A percentile compares a stretch with the other conserved stretches of the same genome.
phyloP scores from a whole-genome alignment of 2,888 invertebrate species.

The Aleiodes alternator region DNA sequence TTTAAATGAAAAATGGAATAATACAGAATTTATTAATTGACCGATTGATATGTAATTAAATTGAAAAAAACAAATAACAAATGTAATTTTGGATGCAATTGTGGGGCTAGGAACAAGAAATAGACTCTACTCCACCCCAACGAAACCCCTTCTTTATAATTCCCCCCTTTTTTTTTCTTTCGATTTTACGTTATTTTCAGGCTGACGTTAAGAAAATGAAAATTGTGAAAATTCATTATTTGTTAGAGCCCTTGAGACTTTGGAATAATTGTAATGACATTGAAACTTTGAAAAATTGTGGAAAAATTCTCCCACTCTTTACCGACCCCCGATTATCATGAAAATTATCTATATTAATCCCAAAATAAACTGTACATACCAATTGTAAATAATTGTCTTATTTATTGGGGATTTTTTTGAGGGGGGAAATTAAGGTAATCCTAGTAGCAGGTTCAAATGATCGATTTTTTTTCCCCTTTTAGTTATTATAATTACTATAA shows the following conservation, averaged over 20 bases:
- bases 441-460: too few species aligned
- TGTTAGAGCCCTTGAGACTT: constrained; percentile 40
- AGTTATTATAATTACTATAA: too few species aligned
- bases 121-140: constrained; percentile 64
- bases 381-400: constrained; percentile 55
- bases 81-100: constrained; percentile 60
- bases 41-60: constrained; percentile 60
- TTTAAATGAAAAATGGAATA: constrained; percentile 37
- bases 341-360: constrained; percentile 72
- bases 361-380: constrained; percentile 74
- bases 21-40: constrained; percentile 67
- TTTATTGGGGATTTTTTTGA: constrained; percentile 23
- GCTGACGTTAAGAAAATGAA: constrained; percentile 48
- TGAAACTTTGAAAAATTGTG: constrained; percentile 60
- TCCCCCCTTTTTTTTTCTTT: constrained; percentile 17
- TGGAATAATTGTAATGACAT: constrained; percentile 51
- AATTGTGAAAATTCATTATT: too few species aligned
- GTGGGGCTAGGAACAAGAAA: constrained; percentile 75
- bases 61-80: constrained; percentile 47
- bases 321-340: constrained; percentile 69
- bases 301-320: constrained; percentile 64
- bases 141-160: constrained; percentile 44
- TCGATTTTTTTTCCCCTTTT: too few species aligned
- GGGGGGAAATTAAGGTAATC: too few species aligned
- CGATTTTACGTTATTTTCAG: constrained; percentile 3